Evolutionary conservation across 2,888 invertebrate species (phyloP).

Genomic region (Dicycla oo): DNA sequence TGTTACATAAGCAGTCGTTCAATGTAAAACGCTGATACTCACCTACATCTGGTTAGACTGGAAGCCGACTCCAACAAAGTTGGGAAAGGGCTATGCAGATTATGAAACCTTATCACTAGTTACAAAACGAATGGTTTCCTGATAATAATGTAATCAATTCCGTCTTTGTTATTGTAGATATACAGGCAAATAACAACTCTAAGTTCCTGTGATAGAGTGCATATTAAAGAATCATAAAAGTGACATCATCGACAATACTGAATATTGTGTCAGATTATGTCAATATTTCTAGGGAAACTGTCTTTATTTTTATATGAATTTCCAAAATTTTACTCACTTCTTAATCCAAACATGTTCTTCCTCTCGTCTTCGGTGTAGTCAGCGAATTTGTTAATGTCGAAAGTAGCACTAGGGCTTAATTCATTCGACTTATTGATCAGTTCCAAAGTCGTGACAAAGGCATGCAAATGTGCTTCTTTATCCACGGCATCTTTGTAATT

Average conservation of each 20-base stretch:
- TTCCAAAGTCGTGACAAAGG: slow-evolving; percentile 67
- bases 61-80: no score
- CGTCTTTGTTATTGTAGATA: slow-evolving; percentile 20
- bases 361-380: slow-evolving; percentile 71
- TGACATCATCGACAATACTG: slow-evolving; percentile 31
- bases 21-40: no score
- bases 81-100: no score
- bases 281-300: slow-evolving; percentile 4
- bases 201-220: slow-evolving; percentile 2
- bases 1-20: no score
- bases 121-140: not conserved
- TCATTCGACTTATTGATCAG: slow-evolving; percentile 67
- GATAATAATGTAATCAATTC: slow-evolving; percentile 18
- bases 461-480: slow-evolving; percentile 66
- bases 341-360: slow-evolving; percentile 6
- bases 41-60: no score
- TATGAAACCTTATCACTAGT: no score
- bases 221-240: not conserved
- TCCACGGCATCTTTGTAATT: slow-evolving; percentile 72
- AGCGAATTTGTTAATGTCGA: slow-evolving; percentile 72
- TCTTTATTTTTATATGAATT: not conserved
- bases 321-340: slow-evolving; percentile 44
- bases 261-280: slow-evolving; percentile 7
- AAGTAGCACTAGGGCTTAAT: slow-evolving; percentile 53
- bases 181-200: slow-evolving; percentile 30